These are phyloP conservation scores for Opisthocomus hoazin DNA, from an alignment of 2,113 vertebrate species.

Conservation along the genomic window DNA sequence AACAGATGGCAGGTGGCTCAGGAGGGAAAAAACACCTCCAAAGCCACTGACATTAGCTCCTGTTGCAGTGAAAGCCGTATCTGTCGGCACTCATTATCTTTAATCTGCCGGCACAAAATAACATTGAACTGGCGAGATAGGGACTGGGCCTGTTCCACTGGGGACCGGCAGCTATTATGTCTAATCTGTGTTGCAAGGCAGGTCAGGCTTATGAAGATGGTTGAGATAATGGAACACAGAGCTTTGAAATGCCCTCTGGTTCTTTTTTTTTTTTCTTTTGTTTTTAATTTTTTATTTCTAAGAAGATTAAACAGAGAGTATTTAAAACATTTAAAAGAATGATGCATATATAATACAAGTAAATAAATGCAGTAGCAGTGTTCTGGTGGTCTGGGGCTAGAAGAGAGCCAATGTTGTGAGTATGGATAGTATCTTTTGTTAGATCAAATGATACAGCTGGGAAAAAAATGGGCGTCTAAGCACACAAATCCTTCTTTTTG, in stretches of 20 bases:
- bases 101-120: slow-evolving; percentile 43
- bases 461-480: background rate
- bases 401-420: background rate
- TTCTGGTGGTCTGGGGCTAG: background rate
- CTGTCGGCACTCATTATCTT: slow-evolving; percentile 39
- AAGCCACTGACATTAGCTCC: slow-evolving; percentile 1
- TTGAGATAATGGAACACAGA: background rate
- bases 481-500: background rate
- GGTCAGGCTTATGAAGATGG: slow-evolving; percentile 18
- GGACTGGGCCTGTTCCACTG: background rate
- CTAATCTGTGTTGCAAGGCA: slow-evolving; percentile 5
- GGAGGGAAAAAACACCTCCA: slow-evolving; percentile 19
- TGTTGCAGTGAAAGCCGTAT: background rate
- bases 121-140: slow-evolving; percentile 4
- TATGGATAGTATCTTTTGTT: background rate
- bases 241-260: background rate
- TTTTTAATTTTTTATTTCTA: background rate
- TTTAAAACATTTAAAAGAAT: background rate
- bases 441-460: background rate
- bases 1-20: slow-evolving; percentile 44
- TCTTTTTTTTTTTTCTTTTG: background rate
- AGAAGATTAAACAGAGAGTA: background rate
- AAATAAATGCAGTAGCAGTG: background rate
- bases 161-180: slow-evolving; percentile 5
- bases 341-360: background rate